Base-by-base conservation (phyloP, 2,888 invertebrate species). In the Rutpela maculata region DNA sequence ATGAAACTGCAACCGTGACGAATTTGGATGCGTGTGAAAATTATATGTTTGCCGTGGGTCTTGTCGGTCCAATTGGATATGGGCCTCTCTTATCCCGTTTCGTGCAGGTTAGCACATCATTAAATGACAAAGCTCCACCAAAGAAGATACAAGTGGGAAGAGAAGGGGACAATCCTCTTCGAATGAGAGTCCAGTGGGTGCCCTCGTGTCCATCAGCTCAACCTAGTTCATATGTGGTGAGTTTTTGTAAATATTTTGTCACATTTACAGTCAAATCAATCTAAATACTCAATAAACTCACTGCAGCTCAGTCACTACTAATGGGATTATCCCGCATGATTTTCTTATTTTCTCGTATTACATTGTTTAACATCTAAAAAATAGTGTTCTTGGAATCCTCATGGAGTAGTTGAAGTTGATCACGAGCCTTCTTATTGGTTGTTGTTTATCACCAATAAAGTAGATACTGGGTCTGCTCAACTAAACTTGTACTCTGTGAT, bases 21-120 rank as follows among this genome's bases (percentile, higher is more conserved):
- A 91, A 93, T 60, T 88, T 97, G 81, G 92, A 94, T 80, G 92
- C 95, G 0, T 97, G 97, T 83, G 94, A 95, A 86, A 92, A 91
- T 0, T 96, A 96, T 87, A 88, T 94, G 72, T 94, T 96, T 87
- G 92, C 93, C 5, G 93, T 96, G 5, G 95, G 94, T 0, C 88
- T 94, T 1, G 87, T 94, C 12, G 92, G 92, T 0, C 93, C 94
- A 0, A 87, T 91, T 38, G 95, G 95, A 0, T 88, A 91, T n/a
- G 94, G 94, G 7, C 95, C 95, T 0, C 88, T 95, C 60, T 90
- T 91, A 0, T 90, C 90, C 38, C 89, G 89, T 43, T 91, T 92
- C 0, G 35, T 78, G 43, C 81, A 82, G 22, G 75, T 86, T 5
- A 84, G 80, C 15, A 87, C 86, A 1, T 81, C 84, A 5, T 86